Percentiles rank a stretch among this genome's conserved stretches.
These are phyloP conservation scores for Phania funesta DNA, from an alignment of 2,888 invertebrate species.

Conservation along the genomic window DNA sequence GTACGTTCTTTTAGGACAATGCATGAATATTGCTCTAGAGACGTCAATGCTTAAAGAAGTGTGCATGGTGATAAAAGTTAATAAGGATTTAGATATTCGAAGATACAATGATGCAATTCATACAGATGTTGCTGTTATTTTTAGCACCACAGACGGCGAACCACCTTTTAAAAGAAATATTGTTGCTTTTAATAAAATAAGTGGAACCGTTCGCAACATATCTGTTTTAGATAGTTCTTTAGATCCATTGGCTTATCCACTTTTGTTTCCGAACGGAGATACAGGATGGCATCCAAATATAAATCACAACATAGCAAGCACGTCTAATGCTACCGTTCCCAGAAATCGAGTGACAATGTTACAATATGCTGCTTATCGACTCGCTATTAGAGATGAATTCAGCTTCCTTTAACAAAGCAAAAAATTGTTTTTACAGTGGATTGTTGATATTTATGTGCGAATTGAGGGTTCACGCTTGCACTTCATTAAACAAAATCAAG, in stretches of 20 bases:
- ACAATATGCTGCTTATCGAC: constrained; percentile 27
- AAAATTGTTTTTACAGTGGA: neutral
- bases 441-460: constrained; percentile 36
- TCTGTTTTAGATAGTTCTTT: constrained; percentile 60
- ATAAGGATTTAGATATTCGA: constrained; percentile 34
- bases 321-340: constrained; percentile 3
- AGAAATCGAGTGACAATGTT: constrained; percentile 2
- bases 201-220: constrained; percentile 34
- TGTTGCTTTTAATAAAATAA: constrained; percentile 50
- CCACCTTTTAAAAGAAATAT: constrained; percentile 56
- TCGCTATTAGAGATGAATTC: constrained; percentile 15
- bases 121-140: constrained; percentile 60
- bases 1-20: constrained; percentile 56
- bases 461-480: constrained; percentile 42
- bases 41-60: constrained; percentile 33
- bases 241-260: constrained; percentile 61
- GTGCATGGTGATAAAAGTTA: constrained; percentile 56
- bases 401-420: neutral
- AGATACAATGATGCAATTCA: constrained; percentile 75
- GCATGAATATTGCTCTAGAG: constrained; percentile 37
- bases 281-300: constrained; percentile 52
- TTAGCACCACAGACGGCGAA: constrained; percentile 50
- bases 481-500: constrained; percentile 47
- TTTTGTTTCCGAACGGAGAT: constrained; percentile 64
- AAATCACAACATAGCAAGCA: constrained; percentile 14